phyloP scores from a whole-genome alignment of 2,113 vertebrate genomes.

The Boulengerochromis microlepis region DNA sequence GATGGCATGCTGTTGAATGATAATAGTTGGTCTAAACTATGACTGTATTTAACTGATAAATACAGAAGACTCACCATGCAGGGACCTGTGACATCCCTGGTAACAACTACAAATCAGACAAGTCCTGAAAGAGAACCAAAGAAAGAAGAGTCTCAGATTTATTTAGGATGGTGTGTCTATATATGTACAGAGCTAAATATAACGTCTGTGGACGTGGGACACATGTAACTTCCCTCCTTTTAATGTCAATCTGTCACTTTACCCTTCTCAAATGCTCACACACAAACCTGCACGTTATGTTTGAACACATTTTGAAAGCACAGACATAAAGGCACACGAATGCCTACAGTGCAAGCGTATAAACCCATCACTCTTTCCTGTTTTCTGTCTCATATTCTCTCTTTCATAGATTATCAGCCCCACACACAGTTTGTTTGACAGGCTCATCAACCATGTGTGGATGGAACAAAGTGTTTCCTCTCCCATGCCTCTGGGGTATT shows the following conservation, averaged over 20 bases:
- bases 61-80: neutral
- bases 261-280: neutral
- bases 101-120: neutral
- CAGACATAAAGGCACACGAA: neutral
- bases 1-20: neutral
- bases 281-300: neutral
- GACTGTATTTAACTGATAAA: neutral
- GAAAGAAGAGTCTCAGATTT: neutral
- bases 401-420: neutral
- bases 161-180: slow-evolving; percentile 10
- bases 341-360: neutral
- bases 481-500: neutral
- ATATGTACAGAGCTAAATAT: slow-evolving; percentile 41
- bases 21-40: neutral
- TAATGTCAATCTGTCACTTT: neutral
- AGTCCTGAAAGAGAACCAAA: neutral
- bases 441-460: slow-evolving; percentile 1
- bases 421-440: slow-evolving; percentile 61
- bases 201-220: slow-evolving; percentile 24
- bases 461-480: neutral
- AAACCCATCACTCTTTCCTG: neutral
- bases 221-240: slow-evolving; percentile 4
- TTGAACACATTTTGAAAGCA: neutral
- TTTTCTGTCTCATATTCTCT: neutral
- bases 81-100: neutral